Conservation (phyloP, 1,140 invertebrate species). For the Cyphomyrmex costatus region DNA sequence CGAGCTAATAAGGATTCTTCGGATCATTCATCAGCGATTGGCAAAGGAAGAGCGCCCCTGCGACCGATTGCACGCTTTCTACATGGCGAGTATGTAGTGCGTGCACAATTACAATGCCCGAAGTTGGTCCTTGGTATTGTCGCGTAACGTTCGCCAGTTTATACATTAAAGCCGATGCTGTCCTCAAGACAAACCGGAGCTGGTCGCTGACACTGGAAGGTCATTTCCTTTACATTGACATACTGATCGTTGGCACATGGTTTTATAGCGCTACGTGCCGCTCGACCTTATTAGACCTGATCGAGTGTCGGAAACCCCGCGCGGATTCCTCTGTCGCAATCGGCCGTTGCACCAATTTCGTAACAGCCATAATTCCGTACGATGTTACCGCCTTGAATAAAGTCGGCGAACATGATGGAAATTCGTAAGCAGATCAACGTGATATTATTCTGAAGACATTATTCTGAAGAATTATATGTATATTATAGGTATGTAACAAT, state of each 20-base stretch:
- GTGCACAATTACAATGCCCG: conserved; percentile 58
- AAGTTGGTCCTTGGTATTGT: conserved; percentile 75
- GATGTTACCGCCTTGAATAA: background rate
- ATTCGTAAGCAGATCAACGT: background rate
- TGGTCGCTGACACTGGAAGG: conserved; percentile 79
- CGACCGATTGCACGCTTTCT: conserved; percentile 65
- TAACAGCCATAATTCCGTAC: conserved; percentile 25
- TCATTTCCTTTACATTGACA: conserved; percentile 76
- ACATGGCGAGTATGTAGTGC: conserved; percentile 66
- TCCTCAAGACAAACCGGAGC: conserved; percentile 70
- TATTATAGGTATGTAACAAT: background rate
- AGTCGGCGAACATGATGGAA: no score
- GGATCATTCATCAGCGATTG: background rate
- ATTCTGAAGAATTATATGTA: background rate
- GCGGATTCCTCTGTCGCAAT: conserved; percentile 5
- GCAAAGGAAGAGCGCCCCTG: conserved; percentile 54
- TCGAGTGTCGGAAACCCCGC: conserved; percentile 11
- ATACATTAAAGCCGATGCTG: conserved; percentile 10
- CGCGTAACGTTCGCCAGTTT: conserved; percentile 66
- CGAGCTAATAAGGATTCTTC: background rate
- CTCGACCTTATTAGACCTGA: conserved; percentile 23
- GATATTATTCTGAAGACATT: background rate
- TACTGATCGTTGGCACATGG: conserved; percentile 61
- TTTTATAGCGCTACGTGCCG: conserved; percentile 67
- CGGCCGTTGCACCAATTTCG: conserved; percentile 47